Evolutionary conservation across 2,113 vertebrate species (phyloP).

Genomic region (Pristiophorus japonicus): DNA sequence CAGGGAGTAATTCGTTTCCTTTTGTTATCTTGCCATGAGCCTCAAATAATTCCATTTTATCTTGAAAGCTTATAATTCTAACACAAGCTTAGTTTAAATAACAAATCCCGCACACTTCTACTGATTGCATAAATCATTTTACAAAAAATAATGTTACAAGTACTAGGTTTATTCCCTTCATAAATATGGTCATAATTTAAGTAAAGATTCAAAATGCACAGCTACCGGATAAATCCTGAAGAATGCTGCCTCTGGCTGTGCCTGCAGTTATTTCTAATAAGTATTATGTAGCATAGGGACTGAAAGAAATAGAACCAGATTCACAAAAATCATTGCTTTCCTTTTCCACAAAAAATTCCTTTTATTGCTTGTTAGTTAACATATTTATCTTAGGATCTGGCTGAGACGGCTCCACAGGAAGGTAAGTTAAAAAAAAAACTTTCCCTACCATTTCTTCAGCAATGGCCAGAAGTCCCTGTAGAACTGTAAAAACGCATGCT

Average conservation of each 20-base stretch:
- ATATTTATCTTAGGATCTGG: too few species aligned
- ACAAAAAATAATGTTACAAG: background rate
- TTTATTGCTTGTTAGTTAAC: too few species aligned
- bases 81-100: background rate
- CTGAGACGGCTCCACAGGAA: too few species aligned
- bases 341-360: too few species aligned
- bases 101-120: background rate
- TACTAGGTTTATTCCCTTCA: background rate
- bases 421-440: too few species aligned
- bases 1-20: background rate
- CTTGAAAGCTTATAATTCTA: background rate
- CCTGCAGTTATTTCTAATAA: background rate
- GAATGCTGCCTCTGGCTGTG: background rate
- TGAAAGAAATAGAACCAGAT: too few species aligned
- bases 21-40: background rate
- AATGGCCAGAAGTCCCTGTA: too few species aligned
- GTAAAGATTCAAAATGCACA: background rate
- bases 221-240: background rate
- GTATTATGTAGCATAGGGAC: too few species aligned
- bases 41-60: background rate
- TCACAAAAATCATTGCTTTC: too few species aligned
- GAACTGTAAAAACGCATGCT: too few species aligned
- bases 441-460: too few species aligned
- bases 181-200: background rate
- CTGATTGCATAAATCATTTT: background rate